These are phyloP conservation scores for Cyrtodaria siliqua DNA, from an alignment of 2,888 invertebrate genomes.

Conservation along the genomic window DNA sequence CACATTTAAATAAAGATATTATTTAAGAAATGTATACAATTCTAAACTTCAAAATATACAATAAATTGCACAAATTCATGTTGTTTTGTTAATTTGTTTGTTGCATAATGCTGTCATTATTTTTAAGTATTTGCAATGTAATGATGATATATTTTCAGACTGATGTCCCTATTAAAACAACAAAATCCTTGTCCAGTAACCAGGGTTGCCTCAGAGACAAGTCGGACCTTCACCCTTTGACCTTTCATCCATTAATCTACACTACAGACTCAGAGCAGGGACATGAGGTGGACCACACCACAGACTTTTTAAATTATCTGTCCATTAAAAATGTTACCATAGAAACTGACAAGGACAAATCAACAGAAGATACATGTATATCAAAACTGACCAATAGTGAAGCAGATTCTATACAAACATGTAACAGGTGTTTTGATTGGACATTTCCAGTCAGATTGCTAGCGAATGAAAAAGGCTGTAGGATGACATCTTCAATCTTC, in stretches of 20 bases:
- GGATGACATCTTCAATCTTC: constrained; percentile 57
- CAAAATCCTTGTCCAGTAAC: constrained; percentile 22
- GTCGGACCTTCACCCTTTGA: constrained; percentile 56
- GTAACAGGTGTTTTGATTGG: constrained; percentile 59
- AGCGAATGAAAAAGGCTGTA: constrained; percentile 65
- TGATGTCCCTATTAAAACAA: constrained; percentile 17
- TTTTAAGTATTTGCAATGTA: too few species aligned
- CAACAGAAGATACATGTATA: too few species aligned
- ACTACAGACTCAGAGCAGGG: constrained; percentile 9
- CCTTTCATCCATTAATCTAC: constrained; percentile 36
- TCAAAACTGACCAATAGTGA: neutral
- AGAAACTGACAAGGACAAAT: neutral
- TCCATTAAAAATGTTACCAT: constrained; percentile 27
- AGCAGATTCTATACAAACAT: neutral
- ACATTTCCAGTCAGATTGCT: constrained; percentile 66
- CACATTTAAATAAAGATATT: too few species aligned
- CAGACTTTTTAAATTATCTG: constrained; percentile 59
- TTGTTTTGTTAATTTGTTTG: too few species aligned
- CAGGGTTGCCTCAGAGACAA: constrained; percentile 32
- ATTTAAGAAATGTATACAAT: too few species aligned
- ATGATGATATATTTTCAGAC: constrained; percentile 32
- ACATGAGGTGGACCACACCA: constrained; percentile 46
- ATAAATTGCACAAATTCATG: too few species aligned
- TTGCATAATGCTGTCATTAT: too few species aligned
- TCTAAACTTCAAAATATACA: too few species aligned